These are phyloP conservation scores for Nannoperca obscura DNA, from an alignment of 2,797 vertebrate genomes.

Conservation along the genomic window DNA sequence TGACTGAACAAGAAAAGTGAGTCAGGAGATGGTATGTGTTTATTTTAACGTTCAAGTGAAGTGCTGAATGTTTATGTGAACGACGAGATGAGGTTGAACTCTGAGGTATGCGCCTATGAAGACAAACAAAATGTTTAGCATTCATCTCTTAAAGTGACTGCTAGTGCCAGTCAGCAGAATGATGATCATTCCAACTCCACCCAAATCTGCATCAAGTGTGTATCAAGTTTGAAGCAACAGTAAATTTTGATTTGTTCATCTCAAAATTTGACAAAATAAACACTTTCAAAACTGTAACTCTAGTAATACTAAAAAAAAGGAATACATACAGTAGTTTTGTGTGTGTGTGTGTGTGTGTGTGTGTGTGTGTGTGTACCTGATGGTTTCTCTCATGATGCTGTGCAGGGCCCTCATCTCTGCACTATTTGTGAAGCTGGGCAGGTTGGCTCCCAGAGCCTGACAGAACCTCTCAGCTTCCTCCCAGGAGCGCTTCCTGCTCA, in stretches of 20 bases:
- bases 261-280: not conserved
- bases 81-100: not conserved
- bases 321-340: too few species aligned
- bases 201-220: not conserved
- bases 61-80: constrained; percentile 15
- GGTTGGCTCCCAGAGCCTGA: constrained; percentile 90
- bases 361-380: constrained; percentile 86
- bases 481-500: constrained; percentile 93
- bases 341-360: too few species aligned
- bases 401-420: constrained; percentile 88
- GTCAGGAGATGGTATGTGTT: constrained; percentile 1
- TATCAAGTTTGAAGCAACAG: not conserved
- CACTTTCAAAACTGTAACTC: not conserved
- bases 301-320: not conserved
- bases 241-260: not conserved
- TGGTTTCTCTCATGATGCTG: constrained; percentile 83
- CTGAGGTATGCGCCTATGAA: not conserved
- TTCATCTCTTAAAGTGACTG: not conserved
- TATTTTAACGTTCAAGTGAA: not conserved
- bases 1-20: constrained; percentile 7
- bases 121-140: not conserved
- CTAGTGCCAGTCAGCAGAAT: not conserved
- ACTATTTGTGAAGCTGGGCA: constrained; percentile 89
- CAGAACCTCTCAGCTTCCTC: constrained; percentile 95
- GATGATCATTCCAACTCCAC: not conserved